Base-by-base conservation (phyloP, 2,113 vertebrate genomes). In the Indri indri region DNA sequence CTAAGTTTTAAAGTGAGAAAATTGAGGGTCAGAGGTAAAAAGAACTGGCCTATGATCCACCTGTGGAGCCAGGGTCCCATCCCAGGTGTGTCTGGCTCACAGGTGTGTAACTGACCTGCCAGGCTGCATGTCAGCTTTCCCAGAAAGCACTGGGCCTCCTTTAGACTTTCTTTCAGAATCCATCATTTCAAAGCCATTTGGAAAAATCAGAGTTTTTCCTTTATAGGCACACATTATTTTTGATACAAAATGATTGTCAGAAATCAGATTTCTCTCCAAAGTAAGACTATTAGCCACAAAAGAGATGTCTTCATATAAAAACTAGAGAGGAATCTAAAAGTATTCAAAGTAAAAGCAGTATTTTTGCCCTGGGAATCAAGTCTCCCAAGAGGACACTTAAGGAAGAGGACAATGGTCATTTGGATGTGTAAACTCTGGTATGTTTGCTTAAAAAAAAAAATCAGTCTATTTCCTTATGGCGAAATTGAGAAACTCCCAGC, bases 381-480 rank as follows among this genome's bases (percentile, higher is more conserved):
- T 84, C 81, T 88, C 40, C 87, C 42, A 34, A 70, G 61, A 91
- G n/a, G 34, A 76, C 27, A 70, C 45, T 88, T 88, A 68, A 80
- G 87, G 50, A 47, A 71, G n/a, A 97, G 22, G 83, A 76, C 34
- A 70, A n/a, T 32, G 73, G 32, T 83, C 70, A 74, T 57, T 81
- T 54, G 30, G 84, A 95, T 90, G 18, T 57, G 37, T 73, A 81
- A 92, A 96, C 45, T 81, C 74, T 90, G 84, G n/a, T 59, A 63
- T 96, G 63, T 81, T 94, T 96, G 65, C 45, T 91, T 89, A 0
- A 57, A 0, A 65, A 81, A 40, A 77, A 70, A 45, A 40, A 45
- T 45, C 76, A 52, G 37, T 32, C 42, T 73, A 86, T 77, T 95
- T 97, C 91, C 92, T 97, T 40, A 82, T 68, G 40, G 84, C 25